Evolutionary conservation across 2,797 vertebrate species (phyloP), one percentile per base, ranked within the genome.

Genomic region (Lagodon rhomboides): DNA sequence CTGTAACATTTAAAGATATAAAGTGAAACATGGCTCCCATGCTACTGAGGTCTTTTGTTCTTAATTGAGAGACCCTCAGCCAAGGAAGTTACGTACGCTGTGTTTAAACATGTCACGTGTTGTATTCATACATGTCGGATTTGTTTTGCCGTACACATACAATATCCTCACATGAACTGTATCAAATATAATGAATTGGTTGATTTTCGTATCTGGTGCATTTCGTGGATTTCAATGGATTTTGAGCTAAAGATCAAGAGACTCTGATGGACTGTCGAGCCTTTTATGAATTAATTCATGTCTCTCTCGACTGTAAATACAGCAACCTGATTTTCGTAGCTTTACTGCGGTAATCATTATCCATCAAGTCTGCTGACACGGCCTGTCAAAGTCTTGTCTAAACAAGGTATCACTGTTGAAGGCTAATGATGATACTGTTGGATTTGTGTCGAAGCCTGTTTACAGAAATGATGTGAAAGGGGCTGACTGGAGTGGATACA

Each of bases 401-500:
- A 84, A 89, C 77, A 88, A 60, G 27, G 53, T 54, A 51, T 70
- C 54, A 70, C 7, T 62, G 67, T 77, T 76, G 50, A 70, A 62
- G 46, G 51, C 65, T 92, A 86, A 90, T 88, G 85, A 87, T 88
- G 73, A 91, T 90, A 60, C 50, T 68, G 62, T 61, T 86, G 74
- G 88, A 90, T 82, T 81, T 69, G 76, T 83, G 84, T 91, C 91
- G 89, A 80, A 88, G 66, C 56, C 51, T 87, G 76, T 89, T 89
- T 59, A 55, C 30, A 72, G 59, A 85, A 82, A 68, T 20, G 27
- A 30, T 68, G 34, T 78, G 17, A 80, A 73, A 63, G 20, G 23
- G 53, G 65, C 27, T 63, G 66, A 83, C 47, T 68, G 43, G 80
- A 72, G 50, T 12, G 34, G 51, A 49, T 54, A 59, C 11, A 60